Conservation (phyloP, 2,113 vertebrate species). For the Percina caprodes region DNA sequence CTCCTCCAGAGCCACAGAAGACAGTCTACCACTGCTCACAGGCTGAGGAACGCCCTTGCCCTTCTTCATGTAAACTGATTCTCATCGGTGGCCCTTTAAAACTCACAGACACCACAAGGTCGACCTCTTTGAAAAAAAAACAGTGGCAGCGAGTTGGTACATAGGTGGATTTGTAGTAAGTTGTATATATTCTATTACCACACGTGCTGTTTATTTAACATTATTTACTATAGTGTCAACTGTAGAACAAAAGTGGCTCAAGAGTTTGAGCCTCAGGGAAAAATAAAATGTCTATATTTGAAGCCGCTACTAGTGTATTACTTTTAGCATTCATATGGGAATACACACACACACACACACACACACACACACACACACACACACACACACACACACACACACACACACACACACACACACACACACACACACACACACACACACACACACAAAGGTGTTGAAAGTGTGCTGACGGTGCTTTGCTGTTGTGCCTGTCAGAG, state of each 20-base stretch:
- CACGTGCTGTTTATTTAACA: constrained; percentile 64
- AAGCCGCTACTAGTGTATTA: constrained; percentile 13
- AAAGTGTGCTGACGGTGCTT: constrained; percentile 52
- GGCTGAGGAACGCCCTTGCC: not conserved
- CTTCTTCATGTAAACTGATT: not conserved
- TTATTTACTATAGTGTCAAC: constrained; percentile 49
- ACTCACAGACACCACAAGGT: not conserved
- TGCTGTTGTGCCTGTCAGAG: constrained; percentile 26
- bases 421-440: constrained; percentile 18
- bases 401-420: no score
- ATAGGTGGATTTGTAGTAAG: not conserved
- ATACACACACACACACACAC: no score
- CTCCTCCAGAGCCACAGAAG: not conserved
- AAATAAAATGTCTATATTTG: constrained; percentile 58
- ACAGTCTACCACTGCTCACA: not conserved
- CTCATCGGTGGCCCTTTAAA: not conserved
- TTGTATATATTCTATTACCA: constrained; percentile 38
- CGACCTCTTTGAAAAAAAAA: not conserved
- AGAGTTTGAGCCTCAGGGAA: constrained; percentile 37
- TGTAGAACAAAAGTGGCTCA: constrained; percentile 40
- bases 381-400: no score
- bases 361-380: no score
- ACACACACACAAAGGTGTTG: constrained; percentile 2
- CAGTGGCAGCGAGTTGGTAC: not conserved
- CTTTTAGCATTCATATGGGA: constrained; percentile 4